phyloP scores from a whole-genome alignment of 2,888 invertebrate genomes.

The Dusona sp. region DNA sequence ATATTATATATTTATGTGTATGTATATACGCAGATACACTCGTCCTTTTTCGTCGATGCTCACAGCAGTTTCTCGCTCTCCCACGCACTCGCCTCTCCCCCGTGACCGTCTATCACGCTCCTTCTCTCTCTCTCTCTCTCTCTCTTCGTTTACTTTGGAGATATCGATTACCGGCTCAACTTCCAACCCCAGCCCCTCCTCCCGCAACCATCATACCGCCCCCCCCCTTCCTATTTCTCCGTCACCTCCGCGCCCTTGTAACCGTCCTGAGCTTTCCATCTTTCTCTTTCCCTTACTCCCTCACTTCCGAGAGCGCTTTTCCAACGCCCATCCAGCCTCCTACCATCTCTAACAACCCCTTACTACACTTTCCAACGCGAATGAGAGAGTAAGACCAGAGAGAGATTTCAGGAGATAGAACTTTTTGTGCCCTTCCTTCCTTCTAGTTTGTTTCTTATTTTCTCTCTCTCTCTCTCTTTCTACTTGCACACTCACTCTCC shows the following conservation, averaged over 20 bases:
- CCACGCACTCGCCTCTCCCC: slow-evolving; percentile 46
- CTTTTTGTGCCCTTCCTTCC: slow-evolving; percentile 2
- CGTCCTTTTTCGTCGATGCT: slow-evolving; percentile 57
- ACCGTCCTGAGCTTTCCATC: slow-evolving; percentile 38
- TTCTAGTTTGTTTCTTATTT: slow-evolving; percentile 60
- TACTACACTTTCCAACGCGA: slow-evolving; percentile 42
- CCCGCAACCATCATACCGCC: slow-evolving; percentile 70
- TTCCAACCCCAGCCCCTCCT: slow-evolving; percentile 78
- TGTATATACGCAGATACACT: slow-evolving; percentile 40
- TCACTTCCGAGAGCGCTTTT: slow-evolving; percentile 57
- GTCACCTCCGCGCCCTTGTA: slow-evolving; percentile 71
- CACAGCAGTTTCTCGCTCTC: slow-evolving; percentile 59
- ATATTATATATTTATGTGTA: neutral
- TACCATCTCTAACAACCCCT: slow-evolving; percentile 46
- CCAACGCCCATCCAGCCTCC: slow-evolving; percentile 69
- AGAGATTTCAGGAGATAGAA: neutral
- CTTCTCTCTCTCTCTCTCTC: slow-evolving; percentile 73
- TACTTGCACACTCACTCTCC: too few species aligned
- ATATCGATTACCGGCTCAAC: slow-evolving; percentile 84
- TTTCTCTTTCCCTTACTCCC: slow-evolving; percentile 29
- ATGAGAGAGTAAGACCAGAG: neutral
- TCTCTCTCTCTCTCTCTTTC: slow-evolving; percentile 57
- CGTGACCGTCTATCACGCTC: slow-evolving; percentile 45
- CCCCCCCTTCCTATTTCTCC: slow-evolving; percentile 71
- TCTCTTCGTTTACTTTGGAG: slow-evolving; percentile 83